Evolutionary conservation across 2,797 vertebrate species (phyloP), one percentile per base, ranked within the genome.

Genomic region (Pogonophryne albipinna): DNA sequence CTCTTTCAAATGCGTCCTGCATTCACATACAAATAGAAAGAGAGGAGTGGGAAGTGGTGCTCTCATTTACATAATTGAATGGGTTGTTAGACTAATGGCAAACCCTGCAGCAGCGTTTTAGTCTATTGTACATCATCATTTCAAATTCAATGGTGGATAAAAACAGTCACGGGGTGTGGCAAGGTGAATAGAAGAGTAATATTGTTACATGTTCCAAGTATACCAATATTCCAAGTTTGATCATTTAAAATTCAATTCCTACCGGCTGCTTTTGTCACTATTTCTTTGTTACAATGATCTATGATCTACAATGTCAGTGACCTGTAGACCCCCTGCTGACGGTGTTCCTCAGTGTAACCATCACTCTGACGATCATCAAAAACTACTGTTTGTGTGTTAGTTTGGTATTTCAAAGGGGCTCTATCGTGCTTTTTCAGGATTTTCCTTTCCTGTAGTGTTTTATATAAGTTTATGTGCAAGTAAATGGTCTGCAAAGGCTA

Each of bases 21-120:
- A 61, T 70, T 66, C 34, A 52, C 53, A 57, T 16, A 16, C 7
- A 41, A 56, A 76, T 61, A 74, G 41, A 62, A n/a, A 44, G 16
- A 42, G 62, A 52, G 31, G n/a, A 71, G 53, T 6, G 64, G 0
- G 16, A 23, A 83, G 80, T 17, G 78, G 68, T 66, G 70, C 47
- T 79, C 57, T 55, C 1, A 80, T 91, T 85, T 87, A 78, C 86
- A 91, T 91, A 78, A 88, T 81, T 81, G 55, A 71, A 88, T 38
- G 15, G 74, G 59, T 56, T 72, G 38, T 52, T 63, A 79, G 72
- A 74, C 75, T 27, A 74, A 82, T 62, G 44, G 71, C 73, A 65
- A 71, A 71, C 34, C 66, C 20, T 61, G 78, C 27, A 14, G 13
- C 10, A 34, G 23, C 52, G 19, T 12, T 47, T 61, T 59, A 66